Evolutionary conservation across 1,140 invertebrate species (phyloP), one percentile per base, ranked within the genome.

Genomic region (Campoletis sonorensis): DNA sequence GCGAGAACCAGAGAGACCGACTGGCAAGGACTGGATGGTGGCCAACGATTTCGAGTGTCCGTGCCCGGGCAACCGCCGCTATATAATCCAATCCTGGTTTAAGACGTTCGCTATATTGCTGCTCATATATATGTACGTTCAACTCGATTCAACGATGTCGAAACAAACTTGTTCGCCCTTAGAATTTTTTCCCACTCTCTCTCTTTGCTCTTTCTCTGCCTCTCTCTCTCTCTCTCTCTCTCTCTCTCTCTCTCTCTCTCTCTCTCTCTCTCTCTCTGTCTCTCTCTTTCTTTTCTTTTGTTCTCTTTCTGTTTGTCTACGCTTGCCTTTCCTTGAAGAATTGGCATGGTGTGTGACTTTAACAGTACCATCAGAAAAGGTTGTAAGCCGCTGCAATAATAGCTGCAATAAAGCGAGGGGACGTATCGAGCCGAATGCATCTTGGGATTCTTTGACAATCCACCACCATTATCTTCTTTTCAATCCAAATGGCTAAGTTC

Each of bases 31-130:
- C 87, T 90, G 88, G 89, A 88, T 86, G 85, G 82, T 85, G 76
- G 87, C 87, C 89, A 90, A 85, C 83, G 84, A 85, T 68, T 86
- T 79, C 45, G 79, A 87, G 76, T 81, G 80, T 85, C 86, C 82
- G 81, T 80, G 49, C 70, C 30, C 64, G 73, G 77, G 80, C 82
- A 51, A 70, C 71, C 72, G 16, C 37, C 54, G 3, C 67, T 78
- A 78, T 78, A 77, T 37, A 77, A 26, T 40, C 21, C 78, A 79
- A 75, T 83, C 64, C 49, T 26, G 26, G 64, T 80, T 81, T 49
- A 81, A 80, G 81, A 45, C n/a, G 61, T 37, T 70, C 0, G 68
- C 80, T 30, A 72, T 77, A 67, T 27, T 67, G 61, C 21, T 8
- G 11, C 2, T 26, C 27, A 26, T 64, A 64, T 72, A 40, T 45